Conservation (phyloP, 2,797 vertebrate genomes). For the Schizopygopsis malacanthus region DNA sequence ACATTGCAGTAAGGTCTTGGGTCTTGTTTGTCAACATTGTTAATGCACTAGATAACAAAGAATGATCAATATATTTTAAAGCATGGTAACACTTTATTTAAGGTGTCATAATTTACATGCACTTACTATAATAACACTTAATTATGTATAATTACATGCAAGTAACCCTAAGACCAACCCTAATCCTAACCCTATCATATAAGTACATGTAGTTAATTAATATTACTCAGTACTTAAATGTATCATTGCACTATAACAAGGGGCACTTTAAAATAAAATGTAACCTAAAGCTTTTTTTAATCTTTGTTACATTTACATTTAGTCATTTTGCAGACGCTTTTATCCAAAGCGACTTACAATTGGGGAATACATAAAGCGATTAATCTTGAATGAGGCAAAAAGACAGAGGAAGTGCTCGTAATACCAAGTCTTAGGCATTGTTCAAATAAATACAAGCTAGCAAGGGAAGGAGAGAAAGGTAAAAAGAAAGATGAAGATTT, state of each 20-base stretch:
- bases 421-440: too few species aligned
- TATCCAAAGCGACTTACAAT: too few species aligned
- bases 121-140: background rate
- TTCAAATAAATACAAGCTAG: too few species aligned
- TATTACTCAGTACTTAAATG: background rate
- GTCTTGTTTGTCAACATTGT: background rate
- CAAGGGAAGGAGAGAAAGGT: too few species aligned
- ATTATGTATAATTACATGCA: background rate
- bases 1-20: background rate
- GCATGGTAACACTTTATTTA: background rate
- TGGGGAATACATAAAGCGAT: too few species aligned
- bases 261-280: background rate
- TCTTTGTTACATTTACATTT: background rate
- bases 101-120: background rate
- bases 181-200: background rate
- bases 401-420: too few species aligned
- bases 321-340: too few species aligned
- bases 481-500: too few species aligned
- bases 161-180: background rate
- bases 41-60: background rate
- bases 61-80: background rate
- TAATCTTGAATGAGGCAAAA: too few species aligned
- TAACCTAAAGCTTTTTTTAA: background rate
- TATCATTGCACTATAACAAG: background rate
- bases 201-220: background rate